These are phyloP conservation scores for Caenorhabditis sp. DNA, from an alignment of 2,888 invertebrate species.

Conservation along the genomic window DNA sequence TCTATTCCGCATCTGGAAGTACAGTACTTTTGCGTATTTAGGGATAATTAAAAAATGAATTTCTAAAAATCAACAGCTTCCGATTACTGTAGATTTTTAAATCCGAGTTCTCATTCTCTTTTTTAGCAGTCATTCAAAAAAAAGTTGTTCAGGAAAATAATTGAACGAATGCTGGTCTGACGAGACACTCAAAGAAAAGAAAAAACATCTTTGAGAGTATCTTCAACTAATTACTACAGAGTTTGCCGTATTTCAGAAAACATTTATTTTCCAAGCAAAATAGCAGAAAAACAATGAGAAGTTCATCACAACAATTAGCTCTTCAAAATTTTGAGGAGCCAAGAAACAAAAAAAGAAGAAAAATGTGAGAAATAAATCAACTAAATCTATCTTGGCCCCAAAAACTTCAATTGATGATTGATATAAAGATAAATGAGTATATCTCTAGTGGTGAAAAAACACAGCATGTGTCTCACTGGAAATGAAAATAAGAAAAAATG, in stretches of 20 bases:
- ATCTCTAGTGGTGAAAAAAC: constrained; percentile 2
- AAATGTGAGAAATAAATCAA: constrained; percentile 3
- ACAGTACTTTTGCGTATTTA: no score
- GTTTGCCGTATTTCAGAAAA: background rate
- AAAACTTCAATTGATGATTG: background rate
- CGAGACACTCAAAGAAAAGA: background rate
- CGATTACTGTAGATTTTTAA: no score
- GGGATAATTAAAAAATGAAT: no score
- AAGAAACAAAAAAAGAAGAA: constrained; percentile 1
- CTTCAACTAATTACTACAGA: background rate
- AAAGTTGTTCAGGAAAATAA: no score
- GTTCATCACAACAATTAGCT: background rate
- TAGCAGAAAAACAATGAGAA: background rate
- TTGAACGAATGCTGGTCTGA: background rate
- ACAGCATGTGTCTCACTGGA: background rate
- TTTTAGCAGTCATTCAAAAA: no score
- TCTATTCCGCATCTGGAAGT: no score
- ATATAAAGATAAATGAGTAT: constrained; percentile 8
- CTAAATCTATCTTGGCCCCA: constrained; percentile 3
- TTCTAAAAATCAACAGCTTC: no score
- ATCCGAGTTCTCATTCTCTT: no score
- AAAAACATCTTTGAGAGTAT: background rate
- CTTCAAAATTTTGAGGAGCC: background rate
- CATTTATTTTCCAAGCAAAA: background rate
- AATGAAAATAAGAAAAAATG: background rate